Evolutionary conservation across 2,113 vertebrate genomes (phyloP).

Genomic region (Phrynosoma platyrhinos): DNA sequence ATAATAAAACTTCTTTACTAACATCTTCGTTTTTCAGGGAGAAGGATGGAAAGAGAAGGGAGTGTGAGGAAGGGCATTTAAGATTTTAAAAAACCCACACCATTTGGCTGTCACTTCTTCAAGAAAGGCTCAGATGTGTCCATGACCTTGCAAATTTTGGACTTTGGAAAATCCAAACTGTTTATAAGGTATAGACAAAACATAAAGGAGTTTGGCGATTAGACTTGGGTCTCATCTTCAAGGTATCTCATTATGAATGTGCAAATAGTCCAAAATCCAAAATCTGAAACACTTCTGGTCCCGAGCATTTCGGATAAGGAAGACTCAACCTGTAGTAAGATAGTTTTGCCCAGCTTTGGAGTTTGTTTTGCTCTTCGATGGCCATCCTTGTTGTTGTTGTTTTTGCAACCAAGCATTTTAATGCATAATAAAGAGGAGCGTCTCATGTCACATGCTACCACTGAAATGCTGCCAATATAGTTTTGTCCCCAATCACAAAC

Average conservation of each 20-base stretch:
- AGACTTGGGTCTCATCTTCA: too few species aligned
- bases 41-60: constrained; percentile 49
- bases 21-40: constrained; percentile 55
- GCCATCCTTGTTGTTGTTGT: too few species aligned
- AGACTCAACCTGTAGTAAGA: too few species aligned
- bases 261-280: too few species aligned
- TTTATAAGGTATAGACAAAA: too few species aligned
- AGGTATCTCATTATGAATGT: too few species aligned
- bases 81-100: constrained; percentile 37
- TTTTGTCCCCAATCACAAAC: constrained; percentile 57
- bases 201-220: too few species aligned
- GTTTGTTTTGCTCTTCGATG: neutral
- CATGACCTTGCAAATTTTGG: constrained; percentile 32
- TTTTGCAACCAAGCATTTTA: neutral
- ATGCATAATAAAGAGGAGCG: constrained; percentile 4
- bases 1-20: constrained; percentile 80
- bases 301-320: too few species aligned
- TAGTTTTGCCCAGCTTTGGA: neutral
- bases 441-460: constrained; percentile 28
- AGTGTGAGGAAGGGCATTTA: constrained; percentile 58
- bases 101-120: constrained; percentile 43
- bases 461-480: constrained; percentile 39
- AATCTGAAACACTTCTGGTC: too few species aligned
- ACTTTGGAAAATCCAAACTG: neutral
- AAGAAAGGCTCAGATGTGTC: neutral